Conservation (phyloP, 2,888 invertebrate genomes). For the Latheticus oryzae region DNA sequence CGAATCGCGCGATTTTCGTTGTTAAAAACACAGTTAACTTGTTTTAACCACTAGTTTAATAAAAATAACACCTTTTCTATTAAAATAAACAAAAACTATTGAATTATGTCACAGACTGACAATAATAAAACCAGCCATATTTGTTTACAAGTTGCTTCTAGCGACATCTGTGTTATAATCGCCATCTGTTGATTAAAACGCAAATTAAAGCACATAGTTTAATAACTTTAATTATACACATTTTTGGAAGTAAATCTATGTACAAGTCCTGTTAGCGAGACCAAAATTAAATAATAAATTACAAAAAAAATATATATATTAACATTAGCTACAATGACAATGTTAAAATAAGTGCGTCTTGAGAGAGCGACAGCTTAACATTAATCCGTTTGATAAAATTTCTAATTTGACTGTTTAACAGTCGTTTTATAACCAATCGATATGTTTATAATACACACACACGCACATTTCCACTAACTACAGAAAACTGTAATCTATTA, state of each 20-base stretch:
- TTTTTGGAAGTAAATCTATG: constrained; percentile 63
- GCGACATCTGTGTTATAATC: no score
- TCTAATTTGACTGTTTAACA: constrained; percentile 52
- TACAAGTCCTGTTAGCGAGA: constrained; percentile 65
- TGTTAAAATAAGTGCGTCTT: constrained; percentile 47
- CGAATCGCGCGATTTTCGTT: not conserved
- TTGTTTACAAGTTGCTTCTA: not conserved
- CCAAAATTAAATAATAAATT: constrained; percentile 64
- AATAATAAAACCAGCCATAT: constrained; percentile 1
- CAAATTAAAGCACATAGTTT: constrained; percentile 61
- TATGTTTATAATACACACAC: constrained; percentile 55
- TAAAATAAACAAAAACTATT: constrained; percentile 7
- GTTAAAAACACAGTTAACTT: no score
- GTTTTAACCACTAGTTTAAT: constrained; percentile 20
- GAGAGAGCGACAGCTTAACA: constrained; percentile 59
- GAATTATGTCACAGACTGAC: constrained; percentile 32
- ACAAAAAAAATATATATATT: constrained; percentile 58
- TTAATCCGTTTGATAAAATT: constrained; percentile 42
- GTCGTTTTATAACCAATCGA: constrained; percentile 51
- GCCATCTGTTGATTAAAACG: not conserved
- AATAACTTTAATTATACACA: constrained; percentile 64
- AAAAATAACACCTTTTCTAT: constrained; percentile 20
- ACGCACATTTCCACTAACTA: constrained; percentile 51
- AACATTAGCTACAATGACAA: constrained; percentile 52
- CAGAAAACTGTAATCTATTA: constrained; percentile 48